Percentiles rank a stretch among this genome's conserved stretches.
Evolutionary conservation across 2,888 invertebrate genomes (phyloP).

Genomic region (Thera britannica): DNA sequence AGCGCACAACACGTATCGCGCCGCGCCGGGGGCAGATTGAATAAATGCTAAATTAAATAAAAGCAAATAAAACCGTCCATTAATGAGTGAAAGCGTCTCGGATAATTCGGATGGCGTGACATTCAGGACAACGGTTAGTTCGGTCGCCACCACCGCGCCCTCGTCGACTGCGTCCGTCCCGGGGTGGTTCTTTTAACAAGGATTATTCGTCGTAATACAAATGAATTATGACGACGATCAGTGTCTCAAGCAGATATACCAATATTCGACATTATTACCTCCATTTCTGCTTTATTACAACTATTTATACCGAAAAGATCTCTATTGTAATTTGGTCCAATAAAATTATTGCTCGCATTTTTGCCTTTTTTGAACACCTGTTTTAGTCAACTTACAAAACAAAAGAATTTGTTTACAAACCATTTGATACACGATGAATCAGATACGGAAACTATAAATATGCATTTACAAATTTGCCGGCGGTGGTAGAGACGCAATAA

Average conservation of each 20-base stretch:
- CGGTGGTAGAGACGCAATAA: constrained; percentile 41
- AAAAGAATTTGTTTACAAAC: background rate
- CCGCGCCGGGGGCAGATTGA: constrained; percentile 79
- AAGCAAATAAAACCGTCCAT: constrained; percentile 80
- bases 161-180: constrained; percentile 38
- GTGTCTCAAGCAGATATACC: background rate
- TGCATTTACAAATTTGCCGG: constrained; percentile 29
- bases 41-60: constrained; percentile 85
- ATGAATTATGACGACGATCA: constrained; percentile 21
- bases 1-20: constrained; percentile 73
- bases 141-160: constrained; percentile 44
- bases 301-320: background rate
- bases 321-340: background rate
- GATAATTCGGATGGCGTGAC: constrained; percentile 74
- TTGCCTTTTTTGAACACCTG: background rate
- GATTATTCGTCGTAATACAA: constrained; percentile 65
- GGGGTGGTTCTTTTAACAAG: constrained; percentile 55
- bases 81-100: constrained; percentile 77
- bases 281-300: background rate
- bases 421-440: background rate
- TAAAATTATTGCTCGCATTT: background rate
- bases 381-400: background rate
- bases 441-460: constrained; percentile 13
- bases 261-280: background rate
- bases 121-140: constrained; percentile 63